Evolutionary conservation across 2,888 invertebrate species (phyloP).

Genomic region (Pimpla rufipes): DNA sequence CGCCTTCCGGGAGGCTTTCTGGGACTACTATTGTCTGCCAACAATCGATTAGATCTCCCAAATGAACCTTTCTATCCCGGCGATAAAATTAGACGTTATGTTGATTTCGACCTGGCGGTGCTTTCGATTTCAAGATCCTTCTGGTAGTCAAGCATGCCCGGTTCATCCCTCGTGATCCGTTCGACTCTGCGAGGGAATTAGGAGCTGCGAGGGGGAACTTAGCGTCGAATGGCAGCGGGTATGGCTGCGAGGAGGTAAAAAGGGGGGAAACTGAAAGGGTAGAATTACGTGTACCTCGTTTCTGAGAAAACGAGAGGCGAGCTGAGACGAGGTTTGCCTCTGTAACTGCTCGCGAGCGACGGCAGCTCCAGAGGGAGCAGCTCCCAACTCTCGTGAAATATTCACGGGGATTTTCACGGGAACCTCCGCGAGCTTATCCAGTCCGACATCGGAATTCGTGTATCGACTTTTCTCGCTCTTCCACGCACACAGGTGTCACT

Average conservation of each 20-base stretch:
- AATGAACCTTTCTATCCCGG: too few relatives aligned
- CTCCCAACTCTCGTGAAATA: conserved; percentile 14
- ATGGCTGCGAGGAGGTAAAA: neutral
- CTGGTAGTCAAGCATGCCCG: conserved; percentile 20
- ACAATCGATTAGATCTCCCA: too few relatives aligned
- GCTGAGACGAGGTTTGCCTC: conserved; percentile 18
- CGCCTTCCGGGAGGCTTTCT: too few relatives aligned
- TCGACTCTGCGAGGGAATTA: conserved; percentile 33
- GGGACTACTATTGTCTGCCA: too few relatives aligned
- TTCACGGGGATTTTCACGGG: conserved; percentile 38
- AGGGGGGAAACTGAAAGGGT: neutral
- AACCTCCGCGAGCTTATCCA: conserved; percentile 21
- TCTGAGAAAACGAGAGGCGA: conserved; percentile 1
- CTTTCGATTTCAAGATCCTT: neutral
- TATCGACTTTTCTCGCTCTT: conserved; percentile 42
- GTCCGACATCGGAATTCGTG: conserved; percentile 45
- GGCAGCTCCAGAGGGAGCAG: neutral
- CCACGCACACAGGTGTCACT: neutral
- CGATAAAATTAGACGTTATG: too few relatives aligned
- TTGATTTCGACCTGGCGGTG: neutral
- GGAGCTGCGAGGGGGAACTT: neutral
- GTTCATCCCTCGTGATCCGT: neutral
- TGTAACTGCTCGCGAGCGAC: conserved; percentile 1
- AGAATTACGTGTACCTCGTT: neutral
- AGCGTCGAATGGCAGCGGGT: conserved; percentile 21